These are phyloP conservation scores for Heteromormyrus szaboi DNA, from an alignment of 2,797 vertebrate genomes.

Conservation along the genomic window DNA sequence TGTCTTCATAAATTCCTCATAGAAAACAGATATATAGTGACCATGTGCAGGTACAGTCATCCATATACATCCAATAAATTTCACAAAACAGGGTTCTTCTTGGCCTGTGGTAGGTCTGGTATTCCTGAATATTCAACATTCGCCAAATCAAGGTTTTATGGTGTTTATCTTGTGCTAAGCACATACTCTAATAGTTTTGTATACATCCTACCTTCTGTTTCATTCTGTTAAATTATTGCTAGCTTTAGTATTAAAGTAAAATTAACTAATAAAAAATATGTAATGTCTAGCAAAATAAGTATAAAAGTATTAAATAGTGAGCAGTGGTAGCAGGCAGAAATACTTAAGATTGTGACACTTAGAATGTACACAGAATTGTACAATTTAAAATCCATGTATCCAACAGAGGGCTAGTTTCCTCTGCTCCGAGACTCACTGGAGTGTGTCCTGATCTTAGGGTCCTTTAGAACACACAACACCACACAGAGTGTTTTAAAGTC, in stretches of 20 bases:
- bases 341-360: neutral
- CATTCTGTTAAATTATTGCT: neutral
- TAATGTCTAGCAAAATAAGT: neutral
- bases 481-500: neutral
- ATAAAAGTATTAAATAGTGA: neutral
- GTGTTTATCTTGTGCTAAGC: neutral
- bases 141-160: neutral
- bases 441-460: neutral
- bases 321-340: neutral
- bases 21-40: neutral
- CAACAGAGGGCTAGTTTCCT: neutral
- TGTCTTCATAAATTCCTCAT: neutral
- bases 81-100: neutral
- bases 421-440: neutral
- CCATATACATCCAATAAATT: neutral
- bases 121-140: neutral
- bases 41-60: neutral
- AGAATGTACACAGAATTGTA: neutral
- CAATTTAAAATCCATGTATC: neutral
- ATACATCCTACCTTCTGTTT: neutral
- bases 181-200: neutral
- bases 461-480: neutral
- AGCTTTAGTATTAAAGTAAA: neutral
- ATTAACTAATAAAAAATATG: neutral
- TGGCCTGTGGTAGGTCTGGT: neutral